Conservation (phyloP, 2,888 invertebrate species). For the Polydrusus cervinus region DNA sequence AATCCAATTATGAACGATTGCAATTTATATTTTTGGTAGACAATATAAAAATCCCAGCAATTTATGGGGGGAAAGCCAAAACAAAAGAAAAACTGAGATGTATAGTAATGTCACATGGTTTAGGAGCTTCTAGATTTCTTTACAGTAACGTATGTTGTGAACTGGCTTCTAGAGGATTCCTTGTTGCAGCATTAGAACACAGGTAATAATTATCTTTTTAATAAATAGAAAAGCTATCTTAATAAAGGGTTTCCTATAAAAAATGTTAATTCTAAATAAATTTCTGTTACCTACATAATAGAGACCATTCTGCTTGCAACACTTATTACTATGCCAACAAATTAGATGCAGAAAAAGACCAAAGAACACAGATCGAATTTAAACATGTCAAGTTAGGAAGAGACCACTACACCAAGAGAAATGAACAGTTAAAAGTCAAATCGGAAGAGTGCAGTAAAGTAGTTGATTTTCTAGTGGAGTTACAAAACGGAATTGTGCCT, state of each 20-base stretch:
- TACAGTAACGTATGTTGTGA: slow-evolving; percentile 77
- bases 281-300: slow-evolving; percentile 52
- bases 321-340: slow-evolving; percentile 71
- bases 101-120: slow-evolving; percentile 79
- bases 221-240: neutral
- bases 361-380: slow-evolving; percentile 66
- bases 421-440: slow-evolving; percentile 71
- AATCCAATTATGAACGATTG: too few species aligned
- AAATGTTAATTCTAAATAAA: too few species aligned
- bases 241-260: neutral
- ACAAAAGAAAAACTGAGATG: slow-evolving; percentile 72
- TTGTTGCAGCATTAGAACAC: slow-evolving; percentile 80
- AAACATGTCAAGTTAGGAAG: slow-evolving; percentile 66
- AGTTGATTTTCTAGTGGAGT: slow-evolving; percentile 71
- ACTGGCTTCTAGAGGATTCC: slow-evolving; percentile 78
- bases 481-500: slow-evolving; percentile 72
- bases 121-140: slow-evolving; percentile 77
- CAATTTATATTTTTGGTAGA: slow-evolving; percentile 63
- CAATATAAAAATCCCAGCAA: slow-evolving; percentile 72
- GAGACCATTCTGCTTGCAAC: slow-evolving; percentile 70
- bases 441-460: slow-evolving; percentile 73
- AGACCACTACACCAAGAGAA: slow-evolving; percentile 68
- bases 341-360: slow-evolving; percentile 66
- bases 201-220: slow-evolving; percentile 68
- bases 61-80: slow-evolving; percentile 72